Percentiles rank a stretch among this genome's conserved stretches.
Conservation (phyloP, 1,140 invertebrate genomes). For the Ephestia elutella region DNA sequence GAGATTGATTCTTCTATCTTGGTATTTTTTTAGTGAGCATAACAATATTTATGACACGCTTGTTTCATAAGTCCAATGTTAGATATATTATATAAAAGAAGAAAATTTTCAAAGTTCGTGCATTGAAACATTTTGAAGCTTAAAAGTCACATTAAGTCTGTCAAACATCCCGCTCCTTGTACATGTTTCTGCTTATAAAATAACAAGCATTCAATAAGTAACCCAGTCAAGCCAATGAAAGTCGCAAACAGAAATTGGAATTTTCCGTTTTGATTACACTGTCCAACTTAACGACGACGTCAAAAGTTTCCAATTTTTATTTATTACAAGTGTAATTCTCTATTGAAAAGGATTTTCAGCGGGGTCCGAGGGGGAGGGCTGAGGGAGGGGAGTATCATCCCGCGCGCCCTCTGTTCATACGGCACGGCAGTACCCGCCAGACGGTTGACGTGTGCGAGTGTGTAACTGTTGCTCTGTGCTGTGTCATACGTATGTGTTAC, state of each 20-base stretch:
- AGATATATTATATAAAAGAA: no score
- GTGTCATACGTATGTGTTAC: not conserved
- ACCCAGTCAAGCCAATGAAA: not conserved
- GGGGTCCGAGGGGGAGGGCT: not conserved
- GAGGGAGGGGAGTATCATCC: slow-evolving; percentile 1
- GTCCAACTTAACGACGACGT: not conserved
- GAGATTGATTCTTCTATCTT: no score
- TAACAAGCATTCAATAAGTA: no score
- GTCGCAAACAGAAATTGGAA: slow-evolving; percentile 1
- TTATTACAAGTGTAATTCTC: slow-evolving; percentile 18
- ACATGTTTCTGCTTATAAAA: no score
- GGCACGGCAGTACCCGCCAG: slow-evolving; percentile 24
- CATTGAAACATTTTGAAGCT: no score
- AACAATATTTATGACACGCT: no score
- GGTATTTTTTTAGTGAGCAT: no score
- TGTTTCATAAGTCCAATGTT: no score
- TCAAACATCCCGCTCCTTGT: no score
- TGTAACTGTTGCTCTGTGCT: not conserved
- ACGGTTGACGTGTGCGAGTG: slow-evolving; percentile 11
- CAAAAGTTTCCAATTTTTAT: slow-evolving; percentile 17
- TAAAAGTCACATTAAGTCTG: no score
- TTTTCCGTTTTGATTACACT: not conserved
- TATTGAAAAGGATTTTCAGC: slow-evolving; percentile 27
- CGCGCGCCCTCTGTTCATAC: slow-evolving; percentile 15
- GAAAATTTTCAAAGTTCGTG: no score